Percentiles rank a stretch among this genome's conserved stretches.
Evolutionary conservation across 2,113 vertebrate genomes (phyloP).

Genomic region (Elachura formosa): DNA sequence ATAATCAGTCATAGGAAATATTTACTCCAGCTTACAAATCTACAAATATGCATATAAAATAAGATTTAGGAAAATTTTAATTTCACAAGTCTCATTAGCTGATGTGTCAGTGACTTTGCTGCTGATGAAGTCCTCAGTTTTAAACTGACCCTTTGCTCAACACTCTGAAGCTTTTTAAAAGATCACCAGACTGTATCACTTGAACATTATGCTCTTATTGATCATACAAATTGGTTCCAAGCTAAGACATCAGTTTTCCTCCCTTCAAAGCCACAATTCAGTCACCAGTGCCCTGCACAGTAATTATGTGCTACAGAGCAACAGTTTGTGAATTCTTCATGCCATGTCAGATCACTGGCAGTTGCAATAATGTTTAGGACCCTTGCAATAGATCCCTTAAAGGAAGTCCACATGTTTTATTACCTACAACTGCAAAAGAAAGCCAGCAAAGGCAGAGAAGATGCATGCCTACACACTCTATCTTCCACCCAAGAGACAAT

Average conservation of each 20-base stretch:
- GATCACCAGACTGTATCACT: background rate
- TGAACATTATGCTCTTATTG: background rate
- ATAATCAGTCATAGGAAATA: background rate
- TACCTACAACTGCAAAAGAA: background rate
- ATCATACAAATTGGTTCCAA: background rate
- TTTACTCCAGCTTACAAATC: background rate
- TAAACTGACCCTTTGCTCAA: background rate
- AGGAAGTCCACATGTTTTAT: background rate
- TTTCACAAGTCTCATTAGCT: background rate
- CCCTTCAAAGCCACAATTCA: background rate
- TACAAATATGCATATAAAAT: background rate
- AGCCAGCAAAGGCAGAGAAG: background rate
- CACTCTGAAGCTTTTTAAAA: background rate
- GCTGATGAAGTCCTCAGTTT: background rate
- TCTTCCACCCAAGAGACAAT: background rate
- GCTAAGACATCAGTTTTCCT: background rate
- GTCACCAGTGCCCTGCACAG: background rate
- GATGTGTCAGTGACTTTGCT: background rate
- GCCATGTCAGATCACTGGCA: background rate
- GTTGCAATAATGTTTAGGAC: background rate
- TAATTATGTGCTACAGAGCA: background rate
- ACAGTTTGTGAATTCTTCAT: background rate
- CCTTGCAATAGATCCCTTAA: rapidly evolving
- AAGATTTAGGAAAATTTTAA: background rate
- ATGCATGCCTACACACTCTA: background rate